phyloP scores from a whole-genome alignment of 2,797 vertebrate species.

The Bufotes viridis region DNA sequence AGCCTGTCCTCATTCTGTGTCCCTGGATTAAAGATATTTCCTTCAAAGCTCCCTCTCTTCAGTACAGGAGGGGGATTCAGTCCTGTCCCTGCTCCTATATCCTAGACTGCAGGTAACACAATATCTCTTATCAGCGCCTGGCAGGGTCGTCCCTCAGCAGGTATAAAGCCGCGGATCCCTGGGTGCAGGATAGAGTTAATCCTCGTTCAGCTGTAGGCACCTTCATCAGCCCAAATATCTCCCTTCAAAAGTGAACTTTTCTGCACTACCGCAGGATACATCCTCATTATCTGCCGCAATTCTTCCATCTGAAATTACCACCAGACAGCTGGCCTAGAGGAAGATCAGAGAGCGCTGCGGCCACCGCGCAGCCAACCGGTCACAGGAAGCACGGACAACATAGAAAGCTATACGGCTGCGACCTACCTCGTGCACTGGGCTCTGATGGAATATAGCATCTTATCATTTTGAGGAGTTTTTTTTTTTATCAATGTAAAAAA shows the following conservation, averaged over 20 bases:
- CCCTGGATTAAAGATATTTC: background rate
- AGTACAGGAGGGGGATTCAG: background rate
- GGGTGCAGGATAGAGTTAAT: conserved; percentile 29
- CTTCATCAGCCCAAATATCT: conserved; percentile 26
- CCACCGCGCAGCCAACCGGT: background rate
- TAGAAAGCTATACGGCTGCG: background rate
- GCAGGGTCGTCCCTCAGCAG: background rate
- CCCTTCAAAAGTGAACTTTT: conserved; percentile 26
- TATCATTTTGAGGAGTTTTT: no score
- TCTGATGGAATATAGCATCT: background rate
- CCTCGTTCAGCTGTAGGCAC: background rate
- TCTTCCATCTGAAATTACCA: conserved; percentile 28
- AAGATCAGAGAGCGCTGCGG: background rate
- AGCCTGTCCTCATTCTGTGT: background rate
- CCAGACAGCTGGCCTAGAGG: conserved; percentile 23
- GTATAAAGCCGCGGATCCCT: background rate
- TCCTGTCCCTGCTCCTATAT: background rate
- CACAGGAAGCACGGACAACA: background rate
- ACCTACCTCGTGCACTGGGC: background rate
- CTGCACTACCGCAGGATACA: background rate
- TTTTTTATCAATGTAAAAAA: no score
- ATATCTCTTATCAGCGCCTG: background rate
- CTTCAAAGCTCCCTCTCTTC: background rate
- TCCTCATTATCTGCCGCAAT: conserved; percentile 35
- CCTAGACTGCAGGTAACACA: background rate